phyloP scores from a whole-genome alignment of 2,113 vertebrate genomes.

The Lepus europaeus region DNA sequence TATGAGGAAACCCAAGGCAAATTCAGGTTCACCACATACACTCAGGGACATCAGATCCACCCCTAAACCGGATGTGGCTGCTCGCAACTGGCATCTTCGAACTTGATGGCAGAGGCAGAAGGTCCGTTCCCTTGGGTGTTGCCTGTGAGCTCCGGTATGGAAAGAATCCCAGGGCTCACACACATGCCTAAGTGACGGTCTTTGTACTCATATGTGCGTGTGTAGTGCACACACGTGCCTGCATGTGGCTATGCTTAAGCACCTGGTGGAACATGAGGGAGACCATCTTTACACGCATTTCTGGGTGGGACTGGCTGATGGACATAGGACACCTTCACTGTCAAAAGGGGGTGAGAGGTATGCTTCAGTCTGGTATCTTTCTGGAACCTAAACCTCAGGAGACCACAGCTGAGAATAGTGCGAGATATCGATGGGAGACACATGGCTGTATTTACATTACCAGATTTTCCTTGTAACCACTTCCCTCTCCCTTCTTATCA shows the following conservation, averaged over 20 bases:
- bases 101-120: conserved; percentile 10
- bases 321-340: background rate
- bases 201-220: background rate
- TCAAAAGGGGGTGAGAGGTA: background rate
- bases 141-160: accelerated
- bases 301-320: background rate
- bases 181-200: background rate
- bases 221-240: background rate
- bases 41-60: conserved; percentile 76
- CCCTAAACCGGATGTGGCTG: conserved; percentile 27
- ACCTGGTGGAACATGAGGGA: background rate
- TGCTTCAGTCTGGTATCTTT: background rate
- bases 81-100: conserved; percentile 20
- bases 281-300: background rate
- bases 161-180: background rate
- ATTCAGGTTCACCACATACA: conserved; percentile 79
- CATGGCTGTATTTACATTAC: background rate
- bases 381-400: background rate
- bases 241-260: background rate
- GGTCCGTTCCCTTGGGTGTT: background rate
- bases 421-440: background rate
- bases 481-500: background rate
- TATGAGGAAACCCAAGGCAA: conserved; percentile 80
- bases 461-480: background rate
- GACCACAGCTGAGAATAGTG: background rate